A percentile compares a stretch with the other conserved stretches of the same genome.
phyloP scores from a whole-genome alignment of 2,797 vertebrate genomes.

The Sebastes steindachneri region DNA sequence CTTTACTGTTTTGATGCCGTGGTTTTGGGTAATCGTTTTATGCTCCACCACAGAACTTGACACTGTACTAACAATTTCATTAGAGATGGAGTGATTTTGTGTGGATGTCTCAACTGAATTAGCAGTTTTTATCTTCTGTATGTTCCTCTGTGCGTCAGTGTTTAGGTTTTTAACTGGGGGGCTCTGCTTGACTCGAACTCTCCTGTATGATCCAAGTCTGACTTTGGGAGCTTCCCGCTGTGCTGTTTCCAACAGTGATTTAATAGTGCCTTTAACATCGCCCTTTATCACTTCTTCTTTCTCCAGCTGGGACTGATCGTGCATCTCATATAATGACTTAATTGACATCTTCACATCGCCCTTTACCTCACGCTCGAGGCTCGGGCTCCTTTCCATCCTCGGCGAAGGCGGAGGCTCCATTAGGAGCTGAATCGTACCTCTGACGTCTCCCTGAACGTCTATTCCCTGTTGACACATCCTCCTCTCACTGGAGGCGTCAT shows the following conservation, averaged over 20 bases:
- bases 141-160: constrained; percentile 70
- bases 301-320: constrained; percentile 78
- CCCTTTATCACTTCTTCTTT: constrained; percentile 84
- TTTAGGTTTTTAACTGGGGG: constrained; percentile 76
- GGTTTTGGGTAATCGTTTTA: constrained; percentile 84
- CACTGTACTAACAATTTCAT: constrained; percentile 35
- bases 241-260: constrained; percentile 85
- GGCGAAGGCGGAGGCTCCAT: constrained; percentile 80
- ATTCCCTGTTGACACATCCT: constrained; percentile 77
- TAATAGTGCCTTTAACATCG: constrained; percentile 86
- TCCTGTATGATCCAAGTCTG: constrained; percentile 77
- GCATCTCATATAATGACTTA: constrained; percentile 80
- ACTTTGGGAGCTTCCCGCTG: constrained; percentile 79
- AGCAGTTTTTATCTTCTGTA: constrained; percentile 79
- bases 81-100: constrained; percentile 42
- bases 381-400: constrained; percentile 74
- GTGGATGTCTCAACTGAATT: constrained; percentile 57
- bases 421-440: constrained; percentile 83
- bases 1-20: constrained; percentile 83
- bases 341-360: constrained; percentile 83
- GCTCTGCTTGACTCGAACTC: constrained; percentile 76
- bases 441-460: constrained; percentile 81
- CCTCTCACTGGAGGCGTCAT: constrained; percentile 81
- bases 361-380: constrained; percentile 72
- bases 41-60: constrained; percentile 74